Conservation (phyloP, 2,113 vertebrate genomes). For the Physeter macrocephalus region DNA sequence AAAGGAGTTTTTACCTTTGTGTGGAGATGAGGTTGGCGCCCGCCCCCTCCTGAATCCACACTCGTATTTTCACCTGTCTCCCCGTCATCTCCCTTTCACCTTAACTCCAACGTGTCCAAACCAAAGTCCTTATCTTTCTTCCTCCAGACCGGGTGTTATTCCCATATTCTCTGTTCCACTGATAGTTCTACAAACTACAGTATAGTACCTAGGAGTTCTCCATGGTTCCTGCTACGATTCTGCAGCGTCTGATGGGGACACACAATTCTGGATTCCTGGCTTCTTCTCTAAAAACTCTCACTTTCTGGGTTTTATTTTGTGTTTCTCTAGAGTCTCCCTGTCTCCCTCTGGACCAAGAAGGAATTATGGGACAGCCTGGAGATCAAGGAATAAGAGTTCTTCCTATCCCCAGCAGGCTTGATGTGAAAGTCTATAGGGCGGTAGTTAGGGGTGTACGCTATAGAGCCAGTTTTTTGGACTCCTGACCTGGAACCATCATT, state of each 20-base stretch:
- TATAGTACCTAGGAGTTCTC: not conserved
- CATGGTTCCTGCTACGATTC: not conserved
- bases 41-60: too few relatives aligned
- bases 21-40: not conserved
- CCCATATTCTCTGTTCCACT: not conserved
- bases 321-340: not conserved
- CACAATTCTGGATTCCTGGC: not conserved
- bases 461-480: not conserved
- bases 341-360: not conserved
- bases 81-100: not conserved
- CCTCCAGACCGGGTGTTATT: too few relatives aligned
- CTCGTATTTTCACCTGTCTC: not conserved
- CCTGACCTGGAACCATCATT: not conserved
- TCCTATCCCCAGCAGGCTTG: not conserved
- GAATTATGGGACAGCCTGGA: too few relatives aligned
- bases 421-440: not conserved
- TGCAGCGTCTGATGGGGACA: not conserved
- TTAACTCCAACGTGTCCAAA: not conserved
- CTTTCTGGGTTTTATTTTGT: not conserved
- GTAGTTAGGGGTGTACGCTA: not conserved
- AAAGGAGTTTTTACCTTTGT: not conserved
- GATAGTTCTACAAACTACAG: too few relatives aligned
- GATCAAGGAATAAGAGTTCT: not conserved
- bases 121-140: not conserved
- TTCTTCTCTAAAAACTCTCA: not conserved